Conservation (phyloP, 2,113 vertebrate species). For the Chaenocephalus aceratus region DNA sequence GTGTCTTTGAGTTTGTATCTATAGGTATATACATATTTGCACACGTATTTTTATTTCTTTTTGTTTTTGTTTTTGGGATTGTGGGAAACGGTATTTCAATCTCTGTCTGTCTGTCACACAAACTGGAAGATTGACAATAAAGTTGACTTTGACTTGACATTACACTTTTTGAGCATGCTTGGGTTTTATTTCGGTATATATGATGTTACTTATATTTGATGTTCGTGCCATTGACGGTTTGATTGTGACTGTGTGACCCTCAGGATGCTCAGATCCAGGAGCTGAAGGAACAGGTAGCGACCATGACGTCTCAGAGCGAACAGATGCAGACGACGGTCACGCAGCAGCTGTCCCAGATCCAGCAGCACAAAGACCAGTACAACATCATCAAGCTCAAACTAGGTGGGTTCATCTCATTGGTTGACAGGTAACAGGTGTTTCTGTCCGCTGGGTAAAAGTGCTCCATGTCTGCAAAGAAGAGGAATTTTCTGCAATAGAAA, state of each 20-base stretch:
- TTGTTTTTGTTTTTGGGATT: too few relatives aligned
- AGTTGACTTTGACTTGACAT: too few relatives aligned
- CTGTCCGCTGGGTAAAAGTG: background rate
- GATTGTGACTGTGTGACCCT: slow-evolving; percentile 13
- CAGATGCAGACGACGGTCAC: slow-evolving; percentile 89
- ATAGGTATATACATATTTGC: too few relatives aligned
- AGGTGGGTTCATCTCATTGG: slow-evolving; percentile 78
- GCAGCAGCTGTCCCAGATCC: slow-evolving; percentile 94
- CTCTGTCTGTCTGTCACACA: too few relatives aligned
- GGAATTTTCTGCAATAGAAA: background rate
- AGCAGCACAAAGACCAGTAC: slow-evolving; percentile 98
- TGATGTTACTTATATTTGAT: background rate
- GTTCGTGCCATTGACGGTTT: background rate
- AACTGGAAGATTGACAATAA: too few relatives aligned
- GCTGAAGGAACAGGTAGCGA: slow-evolving; percentile 89
- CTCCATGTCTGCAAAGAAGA: background rate
- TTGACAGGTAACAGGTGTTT: background rate
- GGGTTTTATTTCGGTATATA: background rate
- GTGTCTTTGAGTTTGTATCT: too few relatives aligned
- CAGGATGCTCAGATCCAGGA: slow-evolving; percentile 95
- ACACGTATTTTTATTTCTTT: too few relatives aligned
- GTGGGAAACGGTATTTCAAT: too few relatives aligned
- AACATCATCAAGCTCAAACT: slow-evolving; percentile 96
- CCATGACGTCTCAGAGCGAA: slow-evolving; percentile 88
- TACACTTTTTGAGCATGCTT: background rate